Base-by-base conservation (phyloP, 2,888 invertebrate species). In the Pimpla rufipes region DNA sequence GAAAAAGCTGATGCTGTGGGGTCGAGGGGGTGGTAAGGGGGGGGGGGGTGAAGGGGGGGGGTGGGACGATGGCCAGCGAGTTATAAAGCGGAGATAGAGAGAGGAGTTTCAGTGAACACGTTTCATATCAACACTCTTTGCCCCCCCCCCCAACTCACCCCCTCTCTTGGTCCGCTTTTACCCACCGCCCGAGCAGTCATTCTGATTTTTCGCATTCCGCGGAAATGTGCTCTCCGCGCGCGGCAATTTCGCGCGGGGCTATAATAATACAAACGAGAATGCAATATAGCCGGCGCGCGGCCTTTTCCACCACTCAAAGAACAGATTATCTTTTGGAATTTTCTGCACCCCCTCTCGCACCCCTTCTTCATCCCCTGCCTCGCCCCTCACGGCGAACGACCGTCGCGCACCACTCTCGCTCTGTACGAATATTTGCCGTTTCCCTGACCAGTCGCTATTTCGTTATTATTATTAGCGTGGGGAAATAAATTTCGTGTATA, bases 391-490 rank as follows among this genome's bases (percentile, higher is more conserved):
- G n/a, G n/a, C n/a, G n/a, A n/a, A n/a, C n/a, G n/a, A n/a, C n/a
- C n/a, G n/a, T n/a, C n/a, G n/a, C n/a, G n/a, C n/a, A n/a, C n/a
- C n/a, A n/a, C n/a, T n/a, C n/a, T n/a, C n/a, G n/a, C n/a, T n/a
- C n/a, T n/a, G n/a, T n/a, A n/a, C n/a, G n/a, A n/a, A n/a, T n/a
- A n/a, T n/a, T n/a, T n/a, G n/a, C n/a, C n/a, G n/a, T n/a, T n/a
- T 5, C 29, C 29, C 29, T 1, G 45, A 71, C 16, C 50, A 50
- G 50, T 8, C 40, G 37, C 59, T 59, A 79, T 45, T 50, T 73
- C 35, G 59, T 83, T 79, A 83, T 71, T 16, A 50, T 83, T 76
- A 83, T 83, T 79, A 83, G 40, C 83, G 75, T 75, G 50, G n/a
- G n/a, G 57, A 47, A 79, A 50, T 55, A 55, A 74, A 82, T 78